phyloP scores from a whole-genome alignment of 2,113 vertebrate genomes.

The Burhinus oedicnemus region DNA sequence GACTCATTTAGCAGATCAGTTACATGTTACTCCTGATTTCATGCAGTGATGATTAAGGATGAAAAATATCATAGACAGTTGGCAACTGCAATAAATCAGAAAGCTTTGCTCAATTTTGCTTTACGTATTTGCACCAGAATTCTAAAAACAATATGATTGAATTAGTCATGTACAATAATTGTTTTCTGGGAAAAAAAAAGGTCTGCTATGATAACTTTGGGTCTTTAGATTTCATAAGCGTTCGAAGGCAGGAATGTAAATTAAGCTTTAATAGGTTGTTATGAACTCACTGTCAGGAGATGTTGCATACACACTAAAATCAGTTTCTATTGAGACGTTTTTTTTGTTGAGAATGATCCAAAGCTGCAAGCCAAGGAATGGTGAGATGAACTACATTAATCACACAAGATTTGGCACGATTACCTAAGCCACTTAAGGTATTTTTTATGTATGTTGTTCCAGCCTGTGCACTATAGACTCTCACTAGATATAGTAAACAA shows the following conservation, averaged over 20 bases:
- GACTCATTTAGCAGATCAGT: slow-evolving; percentile 38
- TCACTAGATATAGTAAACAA: neutral
- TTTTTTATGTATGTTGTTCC: neutral
- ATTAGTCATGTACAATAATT: neutral
- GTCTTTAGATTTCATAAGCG: neutral
- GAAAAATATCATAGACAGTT: slow-evolving; percentile 19
- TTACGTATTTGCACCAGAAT: neutral
- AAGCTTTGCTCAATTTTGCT: neutral
- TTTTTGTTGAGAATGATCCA: neutral
- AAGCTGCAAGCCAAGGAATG: neutral
- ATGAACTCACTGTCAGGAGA: neutral
- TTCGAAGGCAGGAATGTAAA: neutral
- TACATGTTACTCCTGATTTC: slow-evolving; percentile 18
- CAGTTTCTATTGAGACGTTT: neutral
- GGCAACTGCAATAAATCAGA: slow-evolving; percentile 28
- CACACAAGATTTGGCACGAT: slow-evolving; percentile 1
- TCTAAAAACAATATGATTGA: neutral
- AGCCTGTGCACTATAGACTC: neutral
- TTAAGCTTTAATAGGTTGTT: neutral
- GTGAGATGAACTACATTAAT: neutral
- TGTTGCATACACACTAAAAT: neutral
- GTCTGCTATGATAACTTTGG: neutral
- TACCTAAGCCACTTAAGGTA: neutral
- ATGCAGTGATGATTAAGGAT: slow-evolving; percentile 39
- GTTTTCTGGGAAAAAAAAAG: neutral